Conservation (phyloP, 2,113 vertebrate genomes). For the Boleophthalmus pectinirostris region DNA sequence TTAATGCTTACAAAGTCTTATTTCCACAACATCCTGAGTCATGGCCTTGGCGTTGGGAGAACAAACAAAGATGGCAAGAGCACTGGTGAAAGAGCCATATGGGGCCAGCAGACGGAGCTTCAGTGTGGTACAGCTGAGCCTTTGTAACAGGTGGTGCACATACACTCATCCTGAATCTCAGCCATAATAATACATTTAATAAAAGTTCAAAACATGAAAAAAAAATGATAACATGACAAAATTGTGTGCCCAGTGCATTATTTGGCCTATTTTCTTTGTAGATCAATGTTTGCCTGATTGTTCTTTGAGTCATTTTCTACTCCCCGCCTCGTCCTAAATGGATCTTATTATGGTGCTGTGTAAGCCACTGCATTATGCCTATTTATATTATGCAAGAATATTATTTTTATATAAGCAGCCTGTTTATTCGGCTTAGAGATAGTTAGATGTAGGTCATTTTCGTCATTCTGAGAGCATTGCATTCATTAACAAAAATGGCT, state of each 20-base stretch:
- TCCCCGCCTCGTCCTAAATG: conserved; percentile 33
- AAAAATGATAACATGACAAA: not conserved
- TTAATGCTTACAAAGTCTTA: not conserved
- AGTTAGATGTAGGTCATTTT: not conserved
- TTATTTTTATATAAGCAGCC: conserved; percentile 9
- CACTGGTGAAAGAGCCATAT: conserved; percentile 1
- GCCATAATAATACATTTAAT: conserved; percentile 17
- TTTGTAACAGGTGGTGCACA: not conserved
- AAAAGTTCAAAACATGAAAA: not conserved
- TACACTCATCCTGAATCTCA: not conserved
- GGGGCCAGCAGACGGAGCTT: not conserved
- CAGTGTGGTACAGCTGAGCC: not conserved
- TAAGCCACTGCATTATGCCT: conserved; percentile 10
- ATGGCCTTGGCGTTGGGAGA: not conserved
- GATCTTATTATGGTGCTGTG: conserved; percentile 33
- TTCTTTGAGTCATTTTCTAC: conserved; percentile 30
- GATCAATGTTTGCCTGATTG: conserved; percentile 16
- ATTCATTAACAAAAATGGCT: not conserved
- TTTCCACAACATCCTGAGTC: not conserved
- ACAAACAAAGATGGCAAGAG: not conserved
- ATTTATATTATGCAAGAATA: conserved; percentile 14
- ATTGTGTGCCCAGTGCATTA: conserved; percentile 7
- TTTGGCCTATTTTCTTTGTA: conserved; percentile 2
- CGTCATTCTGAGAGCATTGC: not conserved
- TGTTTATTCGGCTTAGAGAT: not conserved